Evolutionary conservation across 2,888 invertebrate species (phyloP).

Genomic region (Aphrophora alni): DNA sequence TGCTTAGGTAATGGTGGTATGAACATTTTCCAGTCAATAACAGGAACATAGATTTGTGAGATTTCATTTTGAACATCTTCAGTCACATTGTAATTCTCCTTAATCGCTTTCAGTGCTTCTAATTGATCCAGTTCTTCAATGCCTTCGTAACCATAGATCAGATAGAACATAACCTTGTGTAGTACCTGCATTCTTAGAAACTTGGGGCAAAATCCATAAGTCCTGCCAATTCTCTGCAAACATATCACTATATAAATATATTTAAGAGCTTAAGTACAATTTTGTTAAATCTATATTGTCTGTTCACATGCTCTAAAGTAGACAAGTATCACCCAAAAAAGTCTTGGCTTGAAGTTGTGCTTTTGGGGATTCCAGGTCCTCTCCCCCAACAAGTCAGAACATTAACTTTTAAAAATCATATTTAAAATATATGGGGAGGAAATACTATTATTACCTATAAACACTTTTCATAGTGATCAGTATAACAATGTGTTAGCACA

Average conservation of each 20-base stretch:
- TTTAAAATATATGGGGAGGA: too few species aligned
- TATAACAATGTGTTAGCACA: too few species aligned
- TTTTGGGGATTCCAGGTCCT: too few species aligned
- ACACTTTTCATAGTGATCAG: too few species aligned
- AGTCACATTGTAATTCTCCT: constrained; percentile 54
- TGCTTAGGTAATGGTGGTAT: constrained; percentile 70
- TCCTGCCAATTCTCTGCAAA: constrained; percentile 55
- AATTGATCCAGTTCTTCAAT: constrained; percentile 52
- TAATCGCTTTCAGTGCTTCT: constrained; percentile 51
- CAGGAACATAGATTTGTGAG: constrained; percentile 60
- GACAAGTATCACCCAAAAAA: too few species aligned
- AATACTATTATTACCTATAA: too few species aligned
- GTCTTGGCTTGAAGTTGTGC: too few species aligned
- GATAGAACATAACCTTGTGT: constrained; percentile 73
- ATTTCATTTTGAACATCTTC: constrained; percentile 59
- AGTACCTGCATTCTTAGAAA: constrained; percentile 69
- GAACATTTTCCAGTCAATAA: constrained; percentile 74
- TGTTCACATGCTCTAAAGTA: too few species aligned
- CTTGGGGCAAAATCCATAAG: constrained; percentile 67
- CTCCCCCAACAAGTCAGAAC: too few species aligned
- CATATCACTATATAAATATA: too few species aligned
- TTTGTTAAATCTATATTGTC: too few species aligned
- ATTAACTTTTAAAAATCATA: too few species aligned
- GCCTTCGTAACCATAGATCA: constrained; percentile 66
- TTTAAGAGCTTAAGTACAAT: background rate